These are phyloP conservation scores for Agrotis segetum DNA, from an alignment of 2,888 invertebrate species.

Conservation along the genomic window DNA sequence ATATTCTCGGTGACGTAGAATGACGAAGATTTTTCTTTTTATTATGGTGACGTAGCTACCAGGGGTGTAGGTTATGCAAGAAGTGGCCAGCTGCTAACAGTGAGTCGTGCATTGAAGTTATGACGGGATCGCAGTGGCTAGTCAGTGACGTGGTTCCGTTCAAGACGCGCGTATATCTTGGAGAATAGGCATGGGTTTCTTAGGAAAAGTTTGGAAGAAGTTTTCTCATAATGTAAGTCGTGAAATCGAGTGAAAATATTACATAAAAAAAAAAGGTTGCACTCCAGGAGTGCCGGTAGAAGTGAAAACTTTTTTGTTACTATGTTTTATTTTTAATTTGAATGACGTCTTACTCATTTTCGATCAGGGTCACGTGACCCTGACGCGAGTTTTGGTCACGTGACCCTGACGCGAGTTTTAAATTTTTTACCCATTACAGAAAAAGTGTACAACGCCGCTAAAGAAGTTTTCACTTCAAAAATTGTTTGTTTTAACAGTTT, in stretches of 20 bases:
- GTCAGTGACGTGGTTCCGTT: constrained; percentile 55
- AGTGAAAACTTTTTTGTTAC: no score
- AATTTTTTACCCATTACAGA: no score
- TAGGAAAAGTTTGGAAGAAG: constrained; percentile 75
- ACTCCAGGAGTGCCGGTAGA: no score
- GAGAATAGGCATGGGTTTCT: constrained; percentile 71
- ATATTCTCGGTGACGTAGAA: constrained; percentile 74
- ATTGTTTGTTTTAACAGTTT: background rate
- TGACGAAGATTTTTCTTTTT: constrained; percentile 67
- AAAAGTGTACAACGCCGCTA: no score
- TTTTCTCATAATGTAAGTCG: constrained; percentile 73
- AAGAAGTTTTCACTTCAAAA: no score
- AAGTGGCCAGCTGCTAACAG: constrained; percentile 65
- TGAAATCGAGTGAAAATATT: background rate
- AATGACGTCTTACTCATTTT: no score
- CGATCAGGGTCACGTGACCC: no score
- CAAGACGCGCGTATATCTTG: constrained; percentile 61
- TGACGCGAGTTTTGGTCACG: no score
- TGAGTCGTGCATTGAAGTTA: constrained; percentile 55
- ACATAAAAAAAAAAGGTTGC: no score
- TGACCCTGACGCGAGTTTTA: no score
- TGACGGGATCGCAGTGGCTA: constrained; percentile 42
- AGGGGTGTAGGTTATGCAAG: constrained; percentile 73
- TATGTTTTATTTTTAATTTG: no score
- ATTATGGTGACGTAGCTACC: constrained; percentile 65